phyloP scores from a whole-genome alignment of 2,113 vertebrate species.

The Misgurnus anguillicaudatus region DNA sequence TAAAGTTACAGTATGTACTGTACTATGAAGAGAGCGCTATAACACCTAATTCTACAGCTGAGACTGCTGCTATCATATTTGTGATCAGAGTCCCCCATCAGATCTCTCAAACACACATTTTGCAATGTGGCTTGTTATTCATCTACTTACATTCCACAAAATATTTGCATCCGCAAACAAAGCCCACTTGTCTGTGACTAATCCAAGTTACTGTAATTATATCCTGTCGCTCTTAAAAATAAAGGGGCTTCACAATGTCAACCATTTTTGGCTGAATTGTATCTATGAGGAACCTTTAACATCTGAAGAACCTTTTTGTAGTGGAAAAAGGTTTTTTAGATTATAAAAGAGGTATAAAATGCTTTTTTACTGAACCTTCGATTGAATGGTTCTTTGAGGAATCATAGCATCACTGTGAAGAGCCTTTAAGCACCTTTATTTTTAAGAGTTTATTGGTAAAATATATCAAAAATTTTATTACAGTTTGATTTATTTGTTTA shows the following conservation, averaged over 20 bases:
- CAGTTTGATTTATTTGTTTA: constrained; percentile 59
- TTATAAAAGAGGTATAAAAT: too few relatives aligned
- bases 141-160: constrained; percentile 56
- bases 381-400: too few relatives aligned
- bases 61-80: constrained; percentile 51
- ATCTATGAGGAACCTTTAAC: too few relatives aligned
- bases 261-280: too few relatives aligned
- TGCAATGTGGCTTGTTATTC: constrained; percentile 8
- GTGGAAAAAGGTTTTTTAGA: too few relatives aligned
- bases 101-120: not conserved
- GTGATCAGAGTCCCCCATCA: constrained; percentile 15
- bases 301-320: too few relatives aligned
- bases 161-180: constrained; percentile 53
- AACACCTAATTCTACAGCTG: constrained; percentile 69
- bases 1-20: constrained; percentile 76
- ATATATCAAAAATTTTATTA: constrained; percentile 61
- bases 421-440: too few relatives aligned
- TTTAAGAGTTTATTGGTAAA: constrained; percentile 67
- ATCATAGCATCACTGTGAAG: too few relatives aligned
- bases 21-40: constrained; percentile 53
- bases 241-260: too few relatives aligned
- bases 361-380: too few relatives aligned
- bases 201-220: constrained; percentile 25
- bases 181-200: constrained; percentile 30
- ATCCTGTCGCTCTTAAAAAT: constrained; percentile 23